These are phyloP conservation scores for Saccostrea cuccullata DNA, from an alignment of 1,140 invertebrate species.

Conservation along the genomic window DNA sequence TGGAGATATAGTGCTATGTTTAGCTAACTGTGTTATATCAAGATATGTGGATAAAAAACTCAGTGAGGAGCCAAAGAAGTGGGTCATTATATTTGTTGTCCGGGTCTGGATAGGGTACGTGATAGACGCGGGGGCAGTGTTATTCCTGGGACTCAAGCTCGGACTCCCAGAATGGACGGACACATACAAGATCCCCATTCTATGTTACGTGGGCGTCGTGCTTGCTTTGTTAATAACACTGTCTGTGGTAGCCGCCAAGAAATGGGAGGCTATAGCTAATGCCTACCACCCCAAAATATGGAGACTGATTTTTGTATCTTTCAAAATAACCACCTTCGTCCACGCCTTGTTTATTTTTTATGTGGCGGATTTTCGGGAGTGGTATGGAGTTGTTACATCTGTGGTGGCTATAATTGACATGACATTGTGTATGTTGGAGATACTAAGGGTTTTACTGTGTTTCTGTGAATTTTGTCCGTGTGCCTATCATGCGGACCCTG, in stretches of 20 bases:
- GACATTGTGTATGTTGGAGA: slow-evolving; percentile 44
- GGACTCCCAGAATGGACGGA: slow-evolving; percentile 48
- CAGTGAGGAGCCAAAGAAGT: slow-evolving; percentile 41
- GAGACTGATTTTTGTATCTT: slow-evolving; percentile 45
- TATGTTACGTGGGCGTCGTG: slow-evolving; percentile 33
- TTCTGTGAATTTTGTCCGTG: slow-evolving; percentile 55
- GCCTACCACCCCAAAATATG: slow-evolving; percentile 50
- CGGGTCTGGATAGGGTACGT: slow-evolving; percentile 51
- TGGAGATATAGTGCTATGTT: slow-evolving; percentile 47
- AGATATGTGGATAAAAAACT: slow-evolving; percentile 49
- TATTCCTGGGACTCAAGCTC: slow-evolving; percentile 47
- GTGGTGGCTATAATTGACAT: slow-evolving; percentile 52
- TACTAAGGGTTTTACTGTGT: slow-evolving; percentile 46
- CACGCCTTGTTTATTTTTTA: slow-evolving; percentile 46
- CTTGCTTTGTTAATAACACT: slow-evolving; percentile 30
- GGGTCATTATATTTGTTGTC: slow-evolving; percentile 48
- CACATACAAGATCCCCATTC: slow-evolving; percentile 39
- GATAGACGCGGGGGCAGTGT: slow-evolving; percentile 42
- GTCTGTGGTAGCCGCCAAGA: slow-evolving; percentile 32
- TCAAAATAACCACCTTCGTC: slow-evolving; percentile 46
- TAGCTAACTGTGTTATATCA: slow-evolving; percentile 44
- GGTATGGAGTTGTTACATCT: slow-evolving; percentile 41
- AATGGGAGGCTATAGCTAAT: slow-evolving; percentile 49
- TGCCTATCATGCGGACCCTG: slow-evolving; percentile 46
- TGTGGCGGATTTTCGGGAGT: slow-evolving; percentile 42